phyloP scores from a whole-genome alignment of 37 sponge, comb jelly and placozoan genomes.

The Tethya wilhelma region DNA sequence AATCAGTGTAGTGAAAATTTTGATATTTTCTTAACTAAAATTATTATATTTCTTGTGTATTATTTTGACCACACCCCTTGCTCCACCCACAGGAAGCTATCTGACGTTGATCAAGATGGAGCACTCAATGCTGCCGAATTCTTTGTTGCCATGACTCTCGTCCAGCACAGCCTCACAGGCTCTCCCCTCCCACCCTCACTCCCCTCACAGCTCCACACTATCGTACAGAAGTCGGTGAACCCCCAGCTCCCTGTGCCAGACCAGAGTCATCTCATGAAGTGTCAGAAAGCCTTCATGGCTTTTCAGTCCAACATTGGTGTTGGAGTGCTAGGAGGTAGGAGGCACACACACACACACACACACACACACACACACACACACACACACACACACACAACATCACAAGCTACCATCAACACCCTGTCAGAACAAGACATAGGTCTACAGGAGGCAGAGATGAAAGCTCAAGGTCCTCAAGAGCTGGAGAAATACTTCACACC shows the following conservation, averaged over 20 bases:
- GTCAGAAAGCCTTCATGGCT: slow-evolving; percentile 29
- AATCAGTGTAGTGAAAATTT: background rate
- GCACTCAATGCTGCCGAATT: slow-evolving; percentile 52
- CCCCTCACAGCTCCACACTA: background rate
- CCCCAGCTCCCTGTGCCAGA: slow-evolving; percentile 10
- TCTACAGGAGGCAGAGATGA: too few relatives aligned
- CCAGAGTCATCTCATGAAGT: slow-evolving; percentile 37
- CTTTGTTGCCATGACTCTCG: slow-evolving; percentile 56
- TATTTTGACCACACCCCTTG: background rate
- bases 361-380: background rate
- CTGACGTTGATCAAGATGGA: slow-evolving; percentile 63
- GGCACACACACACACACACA: too few relatives aligned
- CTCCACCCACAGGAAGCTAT: slow-evolving; percentile 34
- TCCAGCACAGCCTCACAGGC: slow-evolving; percentile 20
- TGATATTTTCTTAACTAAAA: background rate
- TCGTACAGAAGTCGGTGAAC: background rate
- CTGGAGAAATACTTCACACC: too few relatives aligned
- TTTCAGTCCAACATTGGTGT: slow-evolving; percentile 23
- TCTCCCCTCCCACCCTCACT: slow-evolving; percentile 34
- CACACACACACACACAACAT: background rate
- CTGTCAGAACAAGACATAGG: too few relatives aligned
- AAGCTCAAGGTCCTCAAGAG: too few relatives aligned
- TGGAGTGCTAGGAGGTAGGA: slow-evolving; percentile 45
- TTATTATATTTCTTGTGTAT: background rate
- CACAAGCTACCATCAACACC: too few relatives aligned